Conservation (phyloP, 2,113 vertebrate species). For the Microcebus tavaratra region DNA sequence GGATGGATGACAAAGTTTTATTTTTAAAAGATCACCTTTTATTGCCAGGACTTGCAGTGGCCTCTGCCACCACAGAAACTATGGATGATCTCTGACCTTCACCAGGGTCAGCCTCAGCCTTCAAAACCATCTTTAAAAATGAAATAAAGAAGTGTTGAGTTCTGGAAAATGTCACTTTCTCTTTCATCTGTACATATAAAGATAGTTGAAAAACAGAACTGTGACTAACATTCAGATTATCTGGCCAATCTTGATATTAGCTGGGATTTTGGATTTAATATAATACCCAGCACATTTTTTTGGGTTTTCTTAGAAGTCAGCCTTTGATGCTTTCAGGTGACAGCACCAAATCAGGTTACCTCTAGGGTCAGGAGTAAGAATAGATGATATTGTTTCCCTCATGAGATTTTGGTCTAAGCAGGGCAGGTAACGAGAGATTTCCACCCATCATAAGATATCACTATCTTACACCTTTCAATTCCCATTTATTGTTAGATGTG, state of each 20-base stretch:
- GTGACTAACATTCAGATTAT: neutral
- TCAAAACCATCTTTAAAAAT: neutral
- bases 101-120: neutral
- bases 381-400: neutral
- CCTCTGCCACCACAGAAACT: neutral
- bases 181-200: neutral
- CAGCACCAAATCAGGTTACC: neutral
- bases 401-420: neutral
- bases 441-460: neutral
- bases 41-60: neutral
- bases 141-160: neutral
- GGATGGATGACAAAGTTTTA: neutral
- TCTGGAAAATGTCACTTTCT: neutral
- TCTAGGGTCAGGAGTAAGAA: neutral
- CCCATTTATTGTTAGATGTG: neutral
- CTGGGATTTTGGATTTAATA: neutral
- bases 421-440: neutral
- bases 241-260: neutral
- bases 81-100: neutral
- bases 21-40: slow-evolving; percentile 5
- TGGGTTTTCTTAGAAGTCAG: slow-evolving; percentile 23
- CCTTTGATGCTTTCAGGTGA: neutral
- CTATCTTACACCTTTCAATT: neutral
- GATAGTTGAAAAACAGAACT: neutral
- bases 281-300: neutral